Evolutionary conservation across 2,888 invertebrate genomes (phyloP).

Genomic region (Peribatodes rhomboidaria): DNA sequence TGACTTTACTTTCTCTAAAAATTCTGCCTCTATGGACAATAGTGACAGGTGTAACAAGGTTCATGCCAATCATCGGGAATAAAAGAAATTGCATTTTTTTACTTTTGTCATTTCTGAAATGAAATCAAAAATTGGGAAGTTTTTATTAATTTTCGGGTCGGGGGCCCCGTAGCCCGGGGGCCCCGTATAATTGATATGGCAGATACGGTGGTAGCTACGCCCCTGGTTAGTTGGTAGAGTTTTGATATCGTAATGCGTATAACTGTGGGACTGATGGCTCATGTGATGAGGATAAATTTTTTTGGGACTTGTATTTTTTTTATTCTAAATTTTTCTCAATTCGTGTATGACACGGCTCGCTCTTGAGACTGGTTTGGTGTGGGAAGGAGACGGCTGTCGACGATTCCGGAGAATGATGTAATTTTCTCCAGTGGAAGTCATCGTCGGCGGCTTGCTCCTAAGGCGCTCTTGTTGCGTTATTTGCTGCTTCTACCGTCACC

Average conservation of each 20-base stretch:
- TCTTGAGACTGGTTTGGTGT: slow-evolving; percentile 77
- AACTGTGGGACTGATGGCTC: slow-evolving; percentile 82
- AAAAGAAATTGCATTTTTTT: too few species aligned
- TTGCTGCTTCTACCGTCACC: slow-evolving; percentile 26
- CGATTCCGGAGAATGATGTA: slow-evolving; percentile 4
- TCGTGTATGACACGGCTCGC: slow-evolving; percentile 83
- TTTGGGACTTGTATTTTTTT: slow-evolving; percentile 59
- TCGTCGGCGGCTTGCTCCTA: slow-evolving; percentile 37
- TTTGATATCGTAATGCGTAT: slow-evolving; percentile 72
- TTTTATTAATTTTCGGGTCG: too few species aligned
- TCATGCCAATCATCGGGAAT: too few species aligned
- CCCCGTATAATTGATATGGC: too few species aligned
- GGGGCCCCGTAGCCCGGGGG: too few species aligned
- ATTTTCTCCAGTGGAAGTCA: slow-evolving; percentile 11
- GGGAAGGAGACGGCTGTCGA: slow-evolving; percentile 46
- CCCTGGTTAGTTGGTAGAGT: slow-evolving; percentile 61
- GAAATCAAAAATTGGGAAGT: too few species aligned
- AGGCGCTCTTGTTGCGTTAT: slow-evolving; percentile 50
- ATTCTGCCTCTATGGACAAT: too few species aligned
- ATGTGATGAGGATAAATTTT: slow-evolving; percentile 81
- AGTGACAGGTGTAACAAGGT: too few species aligned
- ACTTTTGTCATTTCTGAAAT: too few species aligned
- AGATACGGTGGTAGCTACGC: too few species aligned
- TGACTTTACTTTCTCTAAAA: too few species aligned
- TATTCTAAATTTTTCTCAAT: slow-evolving; percentile 68